phyloP scores from a whole-genome alignment of 2,888 invertebrate genomes.

The Dinocampus coccinellae region DNA sequence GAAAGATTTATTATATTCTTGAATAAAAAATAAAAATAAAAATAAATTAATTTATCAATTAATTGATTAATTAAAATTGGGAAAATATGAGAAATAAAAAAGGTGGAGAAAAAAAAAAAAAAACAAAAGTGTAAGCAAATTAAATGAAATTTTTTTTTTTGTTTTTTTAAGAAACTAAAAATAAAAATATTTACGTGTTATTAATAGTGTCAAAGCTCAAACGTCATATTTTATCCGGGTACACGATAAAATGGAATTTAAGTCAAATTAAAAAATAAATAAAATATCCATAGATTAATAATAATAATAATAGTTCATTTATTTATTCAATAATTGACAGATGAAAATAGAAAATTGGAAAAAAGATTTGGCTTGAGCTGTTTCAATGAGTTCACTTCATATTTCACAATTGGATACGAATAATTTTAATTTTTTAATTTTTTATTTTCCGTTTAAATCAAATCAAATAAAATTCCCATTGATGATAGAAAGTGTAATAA shows the following conservation, averaged over 20 bases:
- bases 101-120: not conserved
- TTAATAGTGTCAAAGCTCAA: not conserved
- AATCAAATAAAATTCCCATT: conserved; percentile 2
- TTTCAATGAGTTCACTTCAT: conserved; percentile 49
- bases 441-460: no score
- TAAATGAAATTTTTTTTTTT: no score
- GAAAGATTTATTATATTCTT: no score
- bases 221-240: not conserved
- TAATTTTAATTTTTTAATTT: conserved; percentile 26
- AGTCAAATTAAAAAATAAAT: not conserved
- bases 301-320: not conserved
- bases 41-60: no score
- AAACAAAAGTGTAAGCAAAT: no score
- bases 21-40: no score
- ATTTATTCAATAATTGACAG: no score
- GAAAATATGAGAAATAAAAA: not conserved
- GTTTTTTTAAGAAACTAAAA: no score
- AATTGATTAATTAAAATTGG: not conserved
- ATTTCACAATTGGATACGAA: conserved; percentile 46
- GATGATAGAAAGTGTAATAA: not conserved
- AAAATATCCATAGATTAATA: no score
- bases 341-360: not conserved
- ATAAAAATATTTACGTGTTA: not conserved
- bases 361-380: conserved; percentile 10
- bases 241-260: not conserved